phyloP scores from a whole-genome alignment of 1,140 invertebrate species.

The Bombus sylvicola region DNA sequence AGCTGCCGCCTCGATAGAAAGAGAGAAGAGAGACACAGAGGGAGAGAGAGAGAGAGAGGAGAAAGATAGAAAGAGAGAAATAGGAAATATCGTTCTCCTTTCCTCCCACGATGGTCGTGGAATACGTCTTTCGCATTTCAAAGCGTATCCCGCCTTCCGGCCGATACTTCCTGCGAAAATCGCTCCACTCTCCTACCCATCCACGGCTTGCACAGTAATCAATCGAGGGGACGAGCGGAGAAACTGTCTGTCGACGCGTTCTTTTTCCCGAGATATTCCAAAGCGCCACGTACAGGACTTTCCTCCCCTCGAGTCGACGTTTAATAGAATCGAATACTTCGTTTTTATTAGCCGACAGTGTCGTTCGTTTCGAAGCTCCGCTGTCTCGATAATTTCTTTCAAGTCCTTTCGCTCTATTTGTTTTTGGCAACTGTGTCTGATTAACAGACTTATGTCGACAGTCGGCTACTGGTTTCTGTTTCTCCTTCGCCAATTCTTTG shows the following conservation, averaged over 20 bases:
- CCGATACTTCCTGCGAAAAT: slow-evolving; percentile 58
- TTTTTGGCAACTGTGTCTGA: too few species aligned
- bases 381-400: not conserved
- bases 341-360: slow-evolving; percentile 11
- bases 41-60: not conserved
- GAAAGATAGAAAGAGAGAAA: slow-evolving; percentile 32
- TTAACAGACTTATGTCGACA: too few species aligned
- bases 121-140: slow-evolving; percentile 67
- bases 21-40: not conserved
- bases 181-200: slow-evolving; percentile 24
- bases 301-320: not conserved
- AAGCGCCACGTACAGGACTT: not conserved
- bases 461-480: too few species aligned
- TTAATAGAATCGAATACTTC: slow-evolving; percentile 10
- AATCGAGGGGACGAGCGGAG: slow-evolving; percentile 31
- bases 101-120: slow-evolving; percentile 50
- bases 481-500: too few species aligned
- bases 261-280: not conserved
- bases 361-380: not conserved
- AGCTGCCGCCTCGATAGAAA: slow-evolving; percentile 41
- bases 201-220: slow-evolving; percentile 27
- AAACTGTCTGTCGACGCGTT: not conserved
- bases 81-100: not conserved
- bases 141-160: slow-evolving; percentile 45
- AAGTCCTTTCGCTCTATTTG: not conserved